Conservation (phyloP, 2,113 vertebrate genomes). For the Aix galericulata region DNA sequence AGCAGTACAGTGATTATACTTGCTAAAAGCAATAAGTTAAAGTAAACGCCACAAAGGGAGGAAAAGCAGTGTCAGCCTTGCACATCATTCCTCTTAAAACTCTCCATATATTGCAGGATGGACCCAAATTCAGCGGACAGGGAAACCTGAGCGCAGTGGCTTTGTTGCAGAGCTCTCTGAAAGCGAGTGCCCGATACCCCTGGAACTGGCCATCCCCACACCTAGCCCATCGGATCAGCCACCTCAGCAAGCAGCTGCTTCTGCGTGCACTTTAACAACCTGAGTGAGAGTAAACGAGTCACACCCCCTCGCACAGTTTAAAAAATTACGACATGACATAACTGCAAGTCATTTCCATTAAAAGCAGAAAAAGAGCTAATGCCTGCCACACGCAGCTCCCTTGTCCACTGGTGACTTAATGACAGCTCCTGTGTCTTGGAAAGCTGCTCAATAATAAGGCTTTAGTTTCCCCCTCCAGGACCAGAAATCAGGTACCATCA, state of each 20-base stretch:
- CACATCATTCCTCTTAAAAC: background rate
- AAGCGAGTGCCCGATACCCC: background rate
- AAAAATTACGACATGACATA: background rate
- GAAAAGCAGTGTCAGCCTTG: background rate
- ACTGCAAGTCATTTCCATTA: conserved; percentile 15
- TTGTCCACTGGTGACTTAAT: background rate
- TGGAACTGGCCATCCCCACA: background rate
- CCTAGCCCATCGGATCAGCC: background rate
- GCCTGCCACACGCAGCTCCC: background rate
- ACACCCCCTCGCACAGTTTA: background rate
- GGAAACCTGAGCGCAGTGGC: fast-evolving
- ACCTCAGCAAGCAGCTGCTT: background rate
- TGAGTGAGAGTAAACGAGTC: background rate
- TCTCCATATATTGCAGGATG: background rate
- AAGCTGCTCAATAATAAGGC: background rate
- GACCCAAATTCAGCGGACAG: background rate
- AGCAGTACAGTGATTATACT: background rate
- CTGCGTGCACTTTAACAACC: background rate
- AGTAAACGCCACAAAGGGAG: background rate
- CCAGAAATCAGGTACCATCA: background rate
- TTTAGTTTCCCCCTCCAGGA: conserved; percentile 13
- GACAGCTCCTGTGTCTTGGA: background rate
- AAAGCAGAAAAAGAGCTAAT: background rate
- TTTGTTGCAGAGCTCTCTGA: background rate
- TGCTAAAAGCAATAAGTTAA: background rate